Conservation (phyloP, 2,888 invertebrate species). For the Drosophila suboccidentalis region DNA sequence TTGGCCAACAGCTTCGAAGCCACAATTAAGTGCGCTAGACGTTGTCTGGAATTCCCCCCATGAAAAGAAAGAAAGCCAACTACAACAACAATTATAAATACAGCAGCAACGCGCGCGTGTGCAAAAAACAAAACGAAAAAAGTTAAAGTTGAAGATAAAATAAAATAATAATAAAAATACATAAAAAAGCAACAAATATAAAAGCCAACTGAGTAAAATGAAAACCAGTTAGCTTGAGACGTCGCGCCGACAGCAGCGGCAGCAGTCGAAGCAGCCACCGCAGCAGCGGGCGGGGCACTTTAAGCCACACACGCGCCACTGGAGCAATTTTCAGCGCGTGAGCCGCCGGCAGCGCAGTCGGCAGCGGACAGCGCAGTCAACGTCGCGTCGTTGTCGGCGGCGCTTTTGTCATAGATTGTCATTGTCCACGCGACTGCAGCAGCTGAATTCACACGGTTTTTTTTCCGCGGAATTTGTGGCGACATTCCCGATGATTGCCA, state of each 20-base stretch:
- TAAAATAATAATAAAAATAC: conserved; percentile 38
- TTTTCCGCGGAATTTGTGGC: conserved; percentile 67
- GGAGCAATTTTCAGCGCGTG: conserved; percentile 71
- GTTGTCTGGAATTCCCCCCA: conserved; percentile 70
- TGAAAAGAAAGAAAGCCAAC: conserved; percentile 72
- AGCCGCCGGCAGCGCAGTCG: conserved; percentile 42
- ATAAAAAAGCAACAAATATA: conserved; percentile 47
- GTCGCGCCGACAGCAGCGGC: conserved; percentile 32
- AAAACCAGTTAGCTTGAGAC: conserved; percentile 57
- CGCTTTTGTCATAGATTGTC: conserved; percentile 74
- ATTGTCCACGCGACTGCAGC: conserved; percentile 76
- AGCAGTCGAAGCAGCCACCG: neutral
- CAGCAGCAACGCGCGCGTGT: conserved; percentile 59
- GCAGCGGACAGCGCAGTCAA: conserved; percentile 40
- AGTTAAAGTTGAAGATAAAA: conserved; percentile 47
- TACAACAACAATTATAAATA: conserved; percentile 30
- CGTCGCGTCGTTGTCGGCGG: conserved; percentile 44
- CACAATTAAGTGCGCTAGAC: conserved; percentile 51
- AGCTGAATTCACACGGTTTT: conserved; percentile 78
- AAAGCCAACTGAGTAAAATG: conserved; percentile 47
- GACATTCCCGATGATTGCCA: conserved; percentile 74
- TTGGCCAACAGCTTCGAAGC: conserved; percentile 29
- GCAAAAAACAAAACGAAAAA: conserved; percentile 50
- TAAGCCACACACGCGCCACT: conserved; percentile 71
- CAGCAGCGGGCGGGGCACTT: conserved; percentile 59